Conservation (phyloP, 2,797 vertebrate species). For the Tinamus major region DNA sequence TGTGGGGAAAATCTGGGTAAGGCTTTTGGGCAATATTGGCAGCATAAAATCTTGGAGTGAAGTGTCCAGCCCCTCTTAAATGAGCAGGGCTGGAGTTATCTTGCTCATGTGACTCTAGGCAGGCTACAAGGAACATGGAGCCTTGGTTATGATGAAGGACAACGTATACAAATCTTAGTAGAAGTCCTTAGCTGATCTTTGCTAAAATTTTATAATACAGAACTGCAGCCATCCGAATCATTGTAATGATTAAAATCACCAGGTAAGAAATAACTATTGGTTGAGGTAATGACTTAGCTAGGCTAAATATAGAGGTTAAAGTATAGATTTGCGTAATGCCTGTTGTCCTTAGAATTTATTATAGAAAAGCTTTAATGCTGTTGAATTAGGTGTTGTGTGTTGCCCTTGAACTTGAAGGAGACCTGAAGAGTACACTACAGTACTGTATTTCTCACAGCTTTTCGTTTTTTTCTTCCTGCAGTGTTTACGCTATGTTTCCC, state of each 20-base stretch:
- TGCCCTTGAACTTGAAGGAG: not conserved
- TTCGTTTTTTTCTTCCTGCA: constrained; percentile 62
- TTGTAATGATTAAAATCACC: not conserved
- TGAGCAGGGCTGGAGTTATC: not conserved
- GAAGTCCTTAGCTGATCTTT: not conserved
- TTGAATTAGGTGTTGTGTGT: not conserved
- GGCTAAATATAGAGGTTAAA: not conserved
- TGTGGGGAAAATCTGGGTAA: not conserved
- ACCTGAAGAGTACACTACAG: not conserved
- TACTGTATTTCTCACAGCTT: not conserved
- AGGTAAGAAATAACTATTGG: not conserved
- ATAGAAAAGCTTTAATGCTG: not conserved
- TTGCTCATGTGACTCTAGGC: not conserved
- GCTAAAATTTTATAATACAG: not conserved
- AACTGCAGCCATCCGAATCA: not conserved
- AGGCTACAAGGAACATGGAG: fast-evolving
- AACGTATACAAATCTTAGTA: not conserved
- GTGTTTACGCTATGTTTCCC: constrained; percentile 99
- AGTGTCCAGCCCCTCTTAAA: fast-evolving
- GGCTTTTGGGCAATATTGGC: not conserved
- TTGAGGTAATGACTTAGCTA: not conserved
- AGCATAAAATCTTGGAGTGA: not conserved
- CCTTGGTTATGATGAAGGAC: not conserved
- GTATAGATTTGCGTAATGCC: not conserved
- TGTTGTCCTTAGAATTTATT: not conserved